Conservation (phyloP, 2,888 invertebrate genomes). For the Microchrysa polita region DNA sequence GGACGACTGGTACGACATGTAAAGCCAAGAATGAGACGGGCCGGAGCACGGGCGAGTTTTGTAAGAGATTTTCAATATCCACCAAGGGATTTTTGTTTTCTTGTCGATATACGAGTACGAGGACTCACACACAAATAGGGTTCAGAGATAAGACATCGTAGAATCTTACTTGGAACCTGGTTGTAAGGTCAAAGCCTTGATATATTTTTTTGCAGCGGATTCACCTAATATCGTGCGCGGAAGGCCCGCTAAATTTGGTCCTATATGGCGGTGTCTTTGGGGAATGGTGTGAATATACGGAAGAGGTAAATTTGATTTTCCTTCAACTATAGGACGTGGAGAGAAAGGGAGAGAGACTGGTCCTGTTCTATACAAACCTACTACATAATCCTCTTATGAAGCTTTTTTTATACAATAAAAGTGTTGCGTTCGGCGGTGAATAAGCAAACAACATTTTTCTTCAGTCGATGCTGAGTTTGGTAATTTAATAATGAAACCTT, state of each 20-base stretch:
- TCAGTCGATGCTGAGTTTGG: neutral
- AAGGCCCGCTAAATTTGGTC: slow-evolving; percentile 23
- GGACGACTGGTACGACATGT: neutral
- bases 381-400: slow-evolving; percentile 21
- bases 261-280: neutral
- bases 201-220: too few relatives aligned
- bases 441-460: too few relatives aligned
- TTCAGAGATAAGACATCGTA: slow-evolving; percentile 9
- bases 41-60: neutral
- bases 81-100: neutral
- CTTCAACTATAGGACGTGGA: neutral
- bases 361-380: slow-evolving; percentile 19
- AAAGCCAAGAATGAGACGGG: too few relatives aligned
- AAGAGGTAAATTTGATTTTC: slow-evolving; percentile 44
- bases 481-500: slow-evolving; percentile 38
- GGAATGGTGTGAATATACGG: slow-evolving; percentile 21
- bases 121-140: too few relatives aligned
- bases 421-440: slow-evolving; percentile 11
- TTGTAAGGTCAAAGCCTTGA: slow-evolving; percentile 9
- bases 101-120: too few relatives aligned
- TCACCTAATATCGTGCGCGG: neutral
- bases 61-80: slow-evolving; percentile 24
- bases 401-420: slow-evolving; percentile 36
- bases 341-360: slow-evolving; percentile 7
- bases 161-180: slow-evolving; percentile 13